Evolutionary conservation across 1,140 invertebrate species (phyloP), one percentile per base, ranked within the genome.

Genomic region (Drosophila asahinai): DNA sequence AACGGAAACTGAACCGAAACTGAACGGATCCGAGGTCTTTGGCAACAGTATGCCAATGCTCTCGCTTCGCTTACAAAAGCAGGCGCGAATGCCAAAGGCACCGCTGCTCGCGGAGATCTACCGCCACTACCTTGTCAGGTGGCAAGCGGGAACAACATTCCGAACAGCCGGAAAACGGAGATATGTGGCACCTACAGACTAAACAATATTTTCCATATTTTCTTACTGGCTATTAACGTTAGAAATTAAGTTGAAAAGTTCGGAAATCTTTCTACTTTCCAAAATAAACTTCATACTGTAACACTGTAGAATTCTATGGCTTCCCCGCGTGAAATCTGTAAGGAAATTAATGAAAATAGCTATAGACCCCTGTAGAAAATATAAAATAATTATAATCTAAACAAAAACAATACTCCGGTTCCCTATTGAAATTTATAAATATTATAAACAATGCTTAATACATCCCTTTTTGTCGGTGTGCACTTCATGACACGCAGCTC

Each of bases 21-120:
- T 54, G 60, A 27, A 57, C 38, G 51, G 33, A 67, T 72, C 62
- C 48, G 72, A 86, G 66, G 66, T 59, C 48, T 52, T 48, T 47
- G 49, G 42, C 60, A 17, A 62, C 73, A 73, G 63, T 65, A 86
- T 48, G 75, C 70, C 83, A 71, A 78, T 76, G 79, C 70, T 25
- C 36, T 22, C 14, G 49, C 67, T 77, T 77, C 68, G 78, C 73
- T 86, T 83, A 80, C 83, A 80, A 73, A 83, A 67, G 75, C 62
- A 51, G 66, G 47, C 27, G 48, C 61, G 64, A 55, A 70, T 71
- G 63, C 75, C 59, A 51, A 62, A 61, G 22, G 15, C 52, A 42
- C 54, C 27, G 60, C 58, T 38, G 30, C 22, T 38, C 30, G 52
- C 25, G 5, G 14, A n/a, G 38, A 52, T 43, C 63, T 48, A 38